A percentile compares a stretch with the other conserved stretches of the same genome.
Conservation (phyloP, 2,888 invertebrate genomes). For the Drosophila silvestris region DNA sequence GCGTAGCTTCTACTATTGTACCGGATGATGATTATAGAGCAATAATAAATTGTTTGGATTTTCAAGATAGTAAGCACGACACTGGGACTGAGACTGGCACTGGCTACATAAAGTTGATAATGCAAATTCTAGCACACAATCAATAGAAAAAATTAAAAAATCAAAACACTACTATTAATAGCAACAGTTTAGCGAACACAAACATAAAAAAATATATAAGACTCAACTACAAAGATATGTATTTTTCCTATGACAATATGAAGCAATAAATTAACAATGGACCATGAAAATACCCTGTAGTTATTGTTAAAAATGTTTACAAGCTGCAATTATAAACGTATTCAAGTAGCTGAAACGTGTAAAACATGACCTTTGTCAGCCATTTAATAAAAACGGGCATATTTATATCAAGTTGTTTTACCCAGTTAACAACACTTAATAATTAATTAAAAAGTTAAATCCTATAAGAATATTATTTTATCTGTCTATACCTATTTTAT, state of each 20-base stretch:
- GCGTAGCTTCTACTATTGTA: constrained; percentile 35
- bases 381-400: neutral
- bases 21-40: constrained; percentile 24
- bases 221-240: constrained; percentile 18
- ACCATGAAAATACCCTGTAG: constrained; percentile 10
- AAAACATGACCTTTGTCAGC: neutral
- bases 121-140: constrained; percentile 32
- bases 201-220: constrained; percentile 9
- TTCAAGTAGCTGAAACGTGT: neutral
- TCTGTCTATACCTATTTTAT: neutral
- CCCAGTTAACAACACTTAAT: neutral
- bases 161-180: constrained; percentile 37
- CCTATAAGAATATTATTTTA: neutral
- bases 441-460: neutral
- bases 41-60: constrained; percentile 28
- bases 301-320: neutral
- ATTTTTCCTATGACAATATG: constrained; percentile 24
- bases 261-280: constrained; percentile 3
- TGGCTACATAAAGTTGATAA: constrained; percentile 35
- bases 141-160: constrained; percentile 13
- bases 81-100: constrained; percentile 8
- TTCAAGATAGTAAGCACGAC: constrained; percentile 34
- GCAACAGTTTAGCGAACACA: constrained; percentile 25
- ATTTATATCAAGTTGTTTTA: neutral
- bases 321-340: neutral